Evolutionary conservation across 2,888 invertebrate species (phyloP).

Genomic region (Hoplodrina ambigua): DNA sequence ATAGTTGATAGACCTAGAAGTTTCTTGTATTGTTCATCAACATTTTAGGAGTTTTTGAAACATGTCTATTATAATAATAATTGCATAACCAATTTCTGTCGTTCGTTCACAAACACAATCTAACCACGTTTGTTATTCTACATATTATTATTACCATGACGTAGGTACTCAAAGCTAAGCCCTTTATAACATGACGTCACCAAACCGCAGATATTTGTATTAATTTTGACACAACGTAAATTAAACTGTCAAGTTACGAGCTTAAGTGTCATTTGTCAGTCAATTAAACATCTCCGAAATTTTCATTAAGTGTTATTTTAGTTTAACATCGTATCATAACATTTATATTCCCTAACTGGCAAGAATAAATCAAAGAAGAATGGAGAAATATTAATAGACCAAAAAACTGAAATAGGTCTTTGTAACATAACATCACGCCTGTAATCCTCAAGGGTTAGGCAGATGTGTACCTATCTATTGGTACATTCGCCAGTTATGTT

Average conservation of each 20-base stretch:
- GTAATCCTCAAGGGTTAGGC: no score
- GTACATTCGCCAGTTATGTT: no score
- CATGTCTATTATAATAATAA: no score
- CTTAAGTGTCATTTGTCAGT: constrained; percentile 56
- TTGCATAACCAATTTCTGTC: constrained; percentile 6
- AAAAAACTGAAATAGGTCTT: no score
- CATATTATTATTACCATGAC: constrained; percentile 17
- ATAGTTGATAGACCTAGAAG: no score
- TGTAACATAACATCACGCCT: no score
- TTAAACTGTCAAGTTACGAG: constrained; percentile 72
- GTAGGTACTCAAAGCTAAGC: constrained; percentile 27
- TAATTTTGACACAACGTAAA: constrained; percentile 74
- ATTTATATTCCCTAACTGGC: no score
- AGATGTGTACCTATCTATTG: no score
- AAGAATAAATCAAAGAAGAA: no score
- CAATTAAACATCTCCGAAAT: constrained; percentile 28
- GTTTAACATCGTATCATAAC: not conserved
- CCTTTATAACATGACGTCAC: constrained; percentile 54
- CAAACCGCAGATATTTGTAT: constrained; percentile 68
- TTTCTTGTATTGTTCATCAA: no score
- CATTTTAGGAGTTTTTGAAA: no score
- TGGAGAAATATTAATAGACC: no score
- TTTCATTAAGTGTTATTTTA: constrained; percentile 19
- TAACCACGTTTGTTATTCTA: constrained; percentile 7
- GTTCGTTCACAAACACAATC: constrained; percentile 8